Conservation (phyloP, 2,888 invertebrate species). For the Oscheius sp. region DNA sequence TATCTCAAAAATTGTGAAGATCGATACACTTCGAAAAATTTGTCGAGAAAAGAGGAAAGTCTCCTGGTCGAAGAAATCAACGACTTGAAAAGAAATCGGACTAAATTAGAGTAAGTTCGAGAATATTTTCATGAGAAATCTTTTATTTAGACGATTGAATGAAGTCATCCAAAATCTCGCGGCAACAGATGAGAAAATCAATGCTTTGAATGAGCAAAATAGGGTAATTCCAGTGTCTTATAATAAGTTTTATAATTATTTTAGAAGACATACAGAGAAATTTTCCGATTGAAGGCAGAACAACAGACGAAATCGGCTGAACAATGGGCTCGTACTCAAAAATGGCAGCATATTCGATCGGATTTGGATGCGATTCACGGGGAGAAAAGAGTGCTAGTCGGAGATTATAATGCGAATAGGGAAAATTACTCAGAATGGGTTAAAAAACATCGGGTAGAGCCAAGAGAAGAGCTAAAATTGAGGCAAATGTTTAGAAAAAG, state of each 20-base stretch:
- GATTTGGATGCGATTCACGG: conserved; percentile 39
- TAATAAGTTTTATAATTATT: background rate
- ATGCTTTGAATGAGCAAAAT: conserved; percentile 14
- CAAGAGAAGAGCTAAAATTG: background rate
- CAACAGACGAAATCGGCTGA: conserved; percentile 11
- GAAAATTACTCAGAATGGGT: conserved; percentile 53
- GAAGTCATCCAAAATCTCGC: conserved; percentile 20
- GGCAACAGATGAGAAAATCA: conserved; percentile 41
- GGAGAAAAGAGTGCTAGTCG: conserved; percentile 45
- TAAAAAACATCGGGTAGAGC: conserved; percentile 33
- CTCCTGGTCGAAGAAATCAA: conserved; percentile 54
- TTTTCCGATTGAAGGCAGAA: conserved; percentile 22
- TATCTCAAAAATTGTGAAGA: conserved; percentile 42
- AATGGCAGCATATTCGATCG: conserved; percentile 12
- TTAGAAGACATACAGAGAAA: conserved; percentile 16
- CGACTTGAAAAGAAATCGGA: conserved; percentile 44
- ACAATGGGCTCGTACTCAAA: background rate
- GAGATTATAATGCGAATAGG: conserved; percentile 46
- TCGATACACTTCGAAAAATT: conserved; percentile 44
- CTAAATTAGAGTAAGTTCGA: conserved; percentile 39
- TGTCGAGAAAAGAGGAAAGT: conserved; percentile 53
- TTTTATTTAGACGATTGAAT: conserved; percentile 36
- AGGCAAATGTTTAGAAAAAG: conserved; percentile 15
- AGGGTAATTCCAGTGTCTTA: background rate
- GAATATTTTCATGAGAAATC: background rate